Conservation (phyloP, 2,888 invertebrate genomes). For the Trichogramma dendrolimi region DNA sequence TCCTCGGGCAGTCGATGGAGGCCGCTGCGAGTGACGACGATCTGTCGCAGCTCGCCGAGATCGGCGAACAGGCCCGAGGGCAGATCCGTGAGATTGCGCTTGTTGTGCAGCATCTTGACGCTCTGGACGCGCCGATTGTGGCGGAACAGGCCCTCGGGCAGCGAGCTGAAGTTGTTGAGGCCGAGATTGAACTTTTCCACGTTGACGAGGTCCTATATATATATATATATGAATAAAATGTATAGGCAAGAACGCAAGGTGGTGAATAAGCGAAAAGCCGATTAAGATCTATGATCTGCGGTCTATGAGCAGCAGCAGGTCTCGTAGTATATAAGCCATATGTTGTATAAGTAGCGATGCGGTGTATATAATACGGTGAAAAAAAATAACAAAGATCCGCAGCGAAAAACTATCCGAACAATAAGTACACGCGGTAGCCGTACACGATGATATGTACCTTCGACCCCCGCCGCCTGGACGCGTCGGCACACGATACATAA, state of each 20-base stretch:
- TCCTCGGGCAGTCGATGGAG: constrained; percentile 60
- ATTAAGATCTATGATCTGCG: no score
- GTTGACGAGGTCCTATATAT: constrained; percentile 61
- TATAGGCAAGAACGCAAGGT: neutral
- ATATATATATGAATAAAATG: constrained; percentile 38
- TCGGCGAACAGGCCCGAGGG: constrained; percentile 61
- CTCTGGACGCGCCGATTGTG: constrained; percentile 56
- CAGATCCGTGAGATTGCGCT: constrained; percentile 55
- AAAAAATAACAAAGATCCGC: neutral
- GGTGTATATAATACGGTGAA: neutral
- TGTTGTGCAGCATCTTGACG: constrained; percentile 48
- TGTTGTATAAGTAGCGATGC: neutral
- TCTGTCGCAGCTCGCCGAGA: constrained; percentile 56
- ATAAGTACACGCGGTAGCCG: no score
- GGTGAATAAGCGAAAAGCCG: no score
- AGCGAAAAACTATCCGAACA: no score
- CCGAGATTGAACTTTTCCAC: constrained; percentile 64
- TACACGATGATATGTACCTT: no score
- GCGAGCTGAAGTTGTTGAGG: constrained; percentile 62
- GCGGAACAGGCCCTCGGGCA: constrained; percentile 61
- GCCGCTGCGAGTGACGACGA: constrained; percentile 60
- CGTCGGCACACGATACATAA: no score
- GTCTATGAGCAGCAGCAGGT: no score
- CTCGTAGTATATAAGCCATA: no score
- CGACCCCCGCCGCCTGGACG: no score